A percentile compares a stretch with the other conserved stretches of the same genome.
Evolutionary conservation across 2,888 invertebrate genomes (phyloP).

Genomic region (Polydrusus pterygomalis): DNA sequence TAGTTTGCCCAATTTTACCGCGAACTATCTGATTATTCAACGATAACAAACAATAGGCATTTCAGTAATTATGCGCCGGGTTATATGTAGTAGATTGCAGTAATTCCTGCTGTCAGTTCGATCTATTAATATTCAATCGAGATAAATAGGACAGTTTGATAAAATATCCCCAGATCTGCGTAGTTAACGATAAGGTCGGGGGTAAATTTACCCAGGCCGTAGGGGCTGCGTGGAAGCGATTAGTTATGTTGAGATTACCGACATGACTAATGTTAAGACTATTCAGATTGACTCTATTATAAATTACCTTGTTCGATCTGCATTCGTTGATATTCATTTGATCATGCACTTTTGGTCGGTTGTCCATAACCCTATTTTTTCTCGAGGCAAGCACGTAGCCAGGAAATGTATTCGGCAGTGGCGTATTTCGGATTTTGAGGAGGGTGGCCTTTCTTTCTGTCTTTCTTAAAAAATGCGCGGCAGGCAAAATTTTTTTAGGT

Average conservation of each 20-base stretch:
- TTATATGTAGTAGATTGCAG: conserved; percentile 20
- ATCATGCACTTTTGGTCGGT: background rate
- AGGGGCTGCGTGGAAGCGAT: conserved; percentile 41
- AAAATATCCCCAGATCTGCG: conserved; percentile 49
- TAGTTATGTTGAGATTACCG: conserved; percentile 51
- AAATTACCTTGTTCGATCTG: conserved; percentile 23
- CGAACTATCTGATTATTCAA: background rate
- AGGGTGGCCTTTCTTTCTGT: too few species aligned
- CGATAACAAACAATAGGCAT: background rate
- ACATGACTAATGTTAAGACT: conserved; percentile 49
- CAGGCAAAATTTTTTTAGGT: too few species aligned
- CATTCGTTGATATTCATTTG: conserved; percentile 3
- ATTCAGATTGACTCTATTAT: conserved; percentile 47
- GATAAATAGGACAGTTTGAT: conserved; percentile 44
- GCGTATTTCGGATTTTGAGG: too few species aligned
- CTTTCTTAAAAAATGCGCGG: too few species aligned
- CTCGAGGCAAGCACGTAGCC: too few species aligned
- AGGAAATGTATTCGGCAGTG: too few species aligned
- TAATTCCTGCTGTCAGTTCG: conserved; percentile 18
- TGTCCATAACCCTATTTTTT: too few species aligned
- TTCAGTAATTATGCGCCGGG: background rate
- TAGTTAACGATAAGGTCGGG: conserved; percentile 39
- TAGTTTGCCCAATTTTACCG: background rate
- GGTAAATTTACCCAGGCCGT: conserved; percentile 43
- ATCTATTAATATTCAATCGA: conserved; percentile 35